Base-by-base conservation (phyloP, 1,140 invertebrate species). In the Parasteatoda tepidariorum region DNA sequence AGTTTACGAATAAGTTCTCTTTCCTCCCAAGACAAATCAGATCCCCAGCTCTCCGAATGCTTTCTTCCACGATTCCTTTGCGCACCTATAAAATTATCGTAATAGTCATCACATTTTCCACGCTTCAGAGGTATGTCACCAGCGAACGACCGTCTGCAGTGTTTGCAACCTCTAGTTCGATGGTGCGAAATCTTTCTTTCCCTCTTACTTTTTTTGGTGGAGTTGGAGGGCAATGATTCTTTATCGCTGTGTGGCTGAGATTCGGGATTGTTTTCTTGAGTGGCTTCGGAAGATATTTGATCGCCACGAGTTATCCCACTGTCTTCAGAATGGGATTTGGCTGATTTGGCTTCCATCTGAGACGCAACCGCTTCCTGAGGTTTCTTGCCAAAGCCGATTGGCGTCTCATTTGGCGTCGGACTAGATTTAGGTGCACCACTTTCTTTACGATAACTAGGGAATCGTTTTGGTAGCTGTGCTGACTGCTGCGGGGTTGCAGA, bases 221-320 rank as follows among this genome's bases (percentile, higher is more conserved):
- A 1, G 13, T n/a, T 48, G 13, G 38, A 22, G 55, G 11, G 0
- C 41, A n/a, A 0, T 33, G 13, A 54, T 24, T 33, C 26, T 5
- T 76, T 31, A 1, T 55, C 31, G 11, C 15, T 11, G 4, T 62
- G 28, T 5, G 22, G 13, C 2, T 11, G 26, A 22, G 59, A 64
- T 7, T 6, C n/a, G 3, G 34, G 31, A 13, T 26, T n/a, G 28
- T 3, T 24, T 18, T 55, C 61, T 13, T 48, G 7, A 9, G 66
- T 54, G n/a, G 22, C 33, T 33, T 83, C 79, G 0, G 57, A 73
- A 4, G 79, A 73, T 55, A 74, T 66, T 54, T 84, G 84, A 73
- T 84, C 84, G 15, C 84, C 84, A 2, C 84, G 55, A 15, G 84
- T 84, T 11, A 84, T 66, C 24, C 84, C 84, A 33, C 68, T 81